These are phyloP conservation scores for Aptenodytes patagonicus DNA, from an alignment of 2,113 vertebrate species.

Conservation along the genomic window DNA sequence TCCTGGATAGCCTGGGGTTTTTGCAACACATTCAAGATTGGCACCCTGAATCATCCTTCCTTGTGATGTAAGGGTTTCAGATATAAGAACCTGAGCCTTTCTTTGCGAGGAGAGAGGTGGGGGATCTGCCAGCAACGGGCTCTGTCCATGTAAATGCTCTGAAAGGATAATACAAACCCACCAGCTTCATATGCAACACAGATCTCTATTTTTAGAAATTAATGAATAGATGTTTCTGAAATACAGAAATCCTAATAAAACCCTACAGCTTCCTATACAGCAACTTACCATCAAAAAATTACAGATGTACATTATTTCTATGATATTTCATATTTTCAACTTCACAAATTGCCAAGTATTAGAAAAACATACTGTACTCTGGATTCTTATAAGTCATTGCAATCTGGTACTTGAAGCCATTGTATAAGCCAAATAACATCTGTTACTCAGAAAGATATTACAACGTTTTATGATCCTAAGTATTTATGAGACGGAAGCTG, in stretches of 20 bases:
- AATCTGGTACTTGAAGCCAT: constrained; percentile 17
- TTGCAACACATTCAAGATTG: neutral
- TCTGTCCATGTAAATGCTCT: neutral
- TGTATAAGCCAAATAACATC: constrained; percentile 39
- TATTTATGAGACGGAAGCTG: neutral
- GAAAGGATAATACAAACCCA: neutral
- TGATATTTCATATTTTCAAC: neutral
- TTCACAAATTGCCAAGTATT: neutral
- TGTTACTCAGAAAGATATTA: neutral
- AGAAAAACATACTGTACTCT: constrained; percentile 27
- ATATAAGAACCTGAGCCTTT: neutral
- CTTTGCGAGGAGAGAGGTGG: neutral
- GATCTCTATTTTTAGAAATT: neutral
- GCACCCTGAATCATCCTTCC: neutral
- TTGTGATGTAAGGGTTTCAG: neutral
- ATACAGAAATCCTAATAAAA: neutral
- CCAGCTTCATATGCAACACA: neutral
- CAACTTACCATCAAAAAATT: neutral
- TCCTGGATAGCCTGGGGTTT: neutral
- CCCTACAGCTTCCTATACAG: neutral
- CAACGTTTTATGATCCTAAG: neutral
- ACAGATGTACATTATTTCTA: neutral
- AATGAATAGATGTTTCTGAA: neutral
- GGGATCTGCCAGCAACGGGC: neutral
- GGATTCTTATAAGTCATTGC: neutral